Base-by-base conservation (phyloP, 1,140 invertebrate genomes). In the Heliconius melpomene region DNA sequence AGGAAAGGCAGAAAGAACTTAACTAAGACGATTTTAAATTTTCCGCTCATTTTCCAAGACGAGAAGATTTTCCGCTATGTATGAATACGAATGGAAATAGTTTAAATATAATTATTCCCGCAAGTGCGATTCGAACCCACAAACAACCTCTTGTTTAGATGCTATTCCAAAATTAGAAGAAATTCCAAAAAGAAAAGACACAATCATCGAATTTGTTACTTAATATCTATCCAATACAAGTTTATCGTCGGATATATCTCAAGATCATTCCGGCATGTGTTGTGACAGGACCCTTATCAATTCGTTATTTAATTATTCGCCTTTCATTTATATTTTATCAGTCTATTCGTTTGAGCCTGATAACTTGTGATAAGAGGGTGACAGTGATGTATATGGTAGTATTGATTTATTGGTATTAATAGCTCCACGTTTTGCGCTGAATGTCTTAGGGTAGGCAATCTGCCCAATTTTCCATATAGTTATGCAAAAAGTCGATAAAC, bases 311-410 rank as follows among this genome's bases (percentile, higher is more conserved):
- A 66, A 66, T 66, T 66, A 66, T 66, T 29, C 3, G 26, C 23
- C 26, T 66, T 66, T 66, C 60, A 66, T 66, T 66, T 66, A 66
- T 66, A 66, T 66, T 66, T 66, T 29, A 66, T 66, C 60, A 66
- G 26, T 66, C 60, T 66, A 29, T 66, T 66, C 13, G 60, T 29
- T 66, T 57, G 50, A 18, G 18, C n/a, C n/a, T 23, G 54, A 57
- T 57, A 57, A 29, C 60, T 66, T 66, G 60, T 66, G 60, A 66
- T 66, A 66, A 66, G 26, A 66, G 60, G 13, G 26, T 18, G 60
- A 66, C 60, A 66, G 26, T 29, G 60, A 66, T 29, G 26, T 26
- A 23, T 66, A 13, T 13, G 23, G 60, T 26, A 66, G 57, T 66
- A 16, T 29, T 66, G 60, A 16, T 29, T 26, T 66, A 29, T 66